Percentiles rank a stretch among this genome's conserved stretches.
These are phyloP conservation scores for Suillia variegata DNA, from an alignment of 2,888 invertebrate genomes.

Conservation along the genomic window DNA sequence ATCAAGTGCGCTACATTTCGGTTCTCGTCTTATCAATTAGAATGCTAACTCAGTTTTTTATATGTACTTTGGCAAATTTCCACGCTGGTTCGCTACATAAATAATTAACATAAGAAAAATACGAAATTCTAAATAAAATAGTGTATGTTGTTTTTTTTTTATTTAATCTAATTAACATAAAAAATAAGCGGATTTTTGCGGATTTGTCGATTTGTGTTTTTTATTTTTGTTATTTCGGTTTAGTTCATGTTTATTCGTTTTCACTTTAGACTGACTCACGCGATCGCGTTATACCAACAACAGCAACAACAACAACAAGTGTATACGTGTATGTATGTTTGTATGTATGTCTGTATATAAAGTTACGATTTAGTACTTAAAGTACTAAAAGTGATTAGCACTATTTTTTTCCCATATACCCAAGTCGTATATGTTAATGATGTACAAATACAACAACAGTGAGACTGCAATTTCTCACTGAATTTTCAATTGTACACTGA, in stretches of 20 bases:
- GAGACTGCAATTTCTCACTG: neutral
- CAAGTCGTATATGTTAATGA: neutral
- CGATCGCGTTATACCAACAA: slow-evolving; percentile 2
- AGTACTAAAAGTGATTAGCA: neutral
- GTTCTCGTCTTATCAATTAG: too few relatives aligned
- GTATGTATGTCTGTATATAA: too few relatives aligned
- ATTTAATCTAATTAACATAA: slow-evolving; percentile 49
- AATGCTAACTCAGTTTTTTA: neutral
- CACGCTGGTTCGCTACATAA: neutral
- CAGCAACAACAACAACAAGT: too few relatives aligned
- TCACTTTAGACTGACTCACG: slow-evolving; percentile 1
- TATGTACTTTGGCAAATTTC: neutral
- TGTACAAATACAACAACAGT: neutral
- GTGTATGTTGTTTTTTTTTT: too few relatives aligned
- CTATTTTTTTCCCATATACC: neutral
- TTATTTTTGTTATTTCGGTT: too few relatives aligned
- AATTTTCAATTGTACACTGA: too few relatives aligned
- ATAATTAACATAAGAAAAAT: neutral
- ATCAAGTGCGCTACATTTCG: too few relatives aligned
- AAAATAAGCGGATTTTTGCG: slow-evolving; percentile 41
- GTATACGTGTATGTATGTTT: too few relatives aligned
- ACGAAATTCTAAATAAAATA: slow-evolving; percentile 7
- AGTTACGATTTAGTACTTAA: too few relatives aligned
- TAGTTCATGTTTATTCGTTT: too few relatives aligned
- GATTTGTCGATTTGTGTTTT: too few relatives aligned